Evolutionary conservation across 2,888 invertebrate genomes (phyloP).

Genomic region (Arctia plantaginis): DNA sequence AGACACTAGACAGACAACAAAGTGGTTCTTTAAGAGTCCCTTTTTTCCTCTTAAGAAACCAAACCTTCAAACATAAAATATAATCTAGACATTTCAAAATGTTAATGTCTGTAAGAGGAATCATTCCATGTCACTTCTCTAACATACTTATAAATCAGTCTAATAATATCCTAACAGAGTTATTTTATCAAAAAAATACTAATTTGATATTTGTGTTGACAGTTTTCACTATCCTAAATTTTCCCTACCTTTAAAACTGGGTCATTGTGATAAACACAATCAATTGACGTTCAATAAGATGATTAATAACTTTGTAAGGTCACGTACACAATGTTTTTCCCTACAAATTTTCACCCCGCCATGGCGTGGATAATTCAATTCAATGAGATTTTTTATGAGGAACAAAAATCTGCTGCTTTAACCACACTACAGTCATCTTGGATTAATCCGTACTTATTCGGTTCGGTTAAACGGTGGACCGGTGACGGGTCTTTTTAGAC

Average conservation of each 20-base stretch:
- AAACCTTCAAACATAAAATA: too few relatives aligned
- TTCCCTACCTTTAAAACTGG: background rate
- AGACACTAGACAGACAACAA: too few relatives aligned
- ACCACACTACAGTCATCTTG: background rate
- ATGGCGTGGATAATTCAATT: slow-evolving; percentile 43
- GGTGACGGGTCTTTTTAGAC: too few relatives aligned
- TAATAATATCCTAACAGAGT: too few relatives aligned
- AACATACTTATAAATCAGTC: too few relatives aligned
- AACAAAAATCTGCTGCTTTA: background rate
- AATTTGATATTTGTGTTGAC: background rate
- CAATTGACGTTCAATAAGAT: slow-evolving; percentile 38
- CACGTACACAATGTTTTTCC: slow-evolving; percentile 51
- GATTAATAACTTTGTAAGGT: slow-evolving; percentile 47
- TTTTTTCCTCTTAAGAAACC: too few relatives aligned
- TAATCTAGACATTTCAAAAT: too few relatives aligned
- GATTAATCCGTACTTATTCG: background rate
- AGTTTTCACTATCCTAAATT: background rate
- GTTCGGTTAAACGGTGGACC: too few relatives aligned
- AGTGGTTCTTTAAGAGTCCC: too few relatives aligned
- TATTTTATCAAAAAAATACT: too few relatives aligned
- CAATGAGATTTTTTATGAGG: slow-evolving; percentile 36
- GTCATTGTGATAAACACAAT: slow-evolving; percentile 13
- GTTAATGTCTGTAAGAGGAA: too few relatives aligned
- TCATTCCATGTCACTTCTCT: too few relatives aligned
- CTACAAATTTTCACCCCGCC: slow-evolving; percentile 40